Evolutionary conservation across 2,797 vertebrate species (phyloP).

Genomic region (Holocentrus rufus): DNA sequence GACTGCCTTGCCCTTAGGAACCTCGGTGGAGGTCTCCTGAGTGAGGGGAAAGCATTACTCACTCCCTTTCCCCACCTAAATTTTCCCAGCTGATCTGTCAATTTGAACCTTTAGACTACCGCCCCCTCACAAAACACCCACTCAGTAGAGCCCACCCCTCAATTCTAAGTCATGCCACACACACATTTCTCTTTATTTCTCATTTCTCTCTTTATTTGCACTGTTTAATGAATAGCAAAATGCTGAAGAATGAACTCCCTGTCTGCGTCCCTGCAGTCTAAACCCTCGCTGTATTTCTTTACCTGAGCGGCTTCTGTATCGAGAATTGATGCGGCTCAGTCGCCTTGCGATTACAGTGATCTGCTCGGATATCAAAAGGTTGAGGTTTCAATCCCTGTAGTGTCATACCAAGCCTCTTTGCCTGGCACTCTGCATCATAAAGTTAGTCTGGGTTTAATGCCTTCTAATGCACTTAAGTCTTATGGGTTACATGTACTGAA

Average conservation of each 20-base stretch:
- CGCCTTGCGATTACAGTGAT: constrained; percentile 12
- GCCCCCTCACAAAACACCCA: neutral
- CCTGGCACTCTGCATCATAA: neutral
- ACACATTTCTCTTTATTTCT: constrained; percentile 15
- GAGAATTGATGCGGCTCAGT: neutral
- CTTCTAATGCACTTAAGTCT: neutral
- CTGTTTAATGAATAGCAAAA: neutral
- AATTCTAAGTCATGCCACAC: neutral
- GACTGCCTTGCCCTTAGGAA: neutral
- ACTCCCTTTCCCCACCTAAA: constrained; percentile 24
- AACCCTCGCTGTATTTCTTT: neutral
- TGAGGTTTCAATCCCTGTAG: neutral
- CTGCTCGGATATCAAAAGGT: constrained; percentile 9
- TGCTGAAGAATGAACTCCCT: neutral
- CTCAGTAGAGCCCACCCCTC: neutral
- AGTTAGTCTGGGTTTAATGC: constrained; percentile 6
- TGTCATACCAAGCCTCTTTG: constrained; percentile 5
- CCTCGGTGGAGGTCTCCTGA: constrained; percentile 1
- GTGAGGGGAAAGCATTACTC: constrained; percentile 1
- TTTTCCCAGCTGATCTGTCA: constrained; percentile 34
- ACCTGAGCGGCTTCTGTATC: neutral
- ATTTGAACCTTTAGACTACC: constrained; percentile 7
- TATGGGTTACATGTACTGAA: neutral
- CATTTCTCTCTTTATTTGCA: constrained; percentile 18
- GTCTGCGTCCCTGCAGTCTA: neutral